A percentile compares a stretch with the other conserved stretches of the same genome.
phyloP scores from a whole-genome alignment of 2,888 invertebrate species.

The Ectemnius cavifrons region DNA sequence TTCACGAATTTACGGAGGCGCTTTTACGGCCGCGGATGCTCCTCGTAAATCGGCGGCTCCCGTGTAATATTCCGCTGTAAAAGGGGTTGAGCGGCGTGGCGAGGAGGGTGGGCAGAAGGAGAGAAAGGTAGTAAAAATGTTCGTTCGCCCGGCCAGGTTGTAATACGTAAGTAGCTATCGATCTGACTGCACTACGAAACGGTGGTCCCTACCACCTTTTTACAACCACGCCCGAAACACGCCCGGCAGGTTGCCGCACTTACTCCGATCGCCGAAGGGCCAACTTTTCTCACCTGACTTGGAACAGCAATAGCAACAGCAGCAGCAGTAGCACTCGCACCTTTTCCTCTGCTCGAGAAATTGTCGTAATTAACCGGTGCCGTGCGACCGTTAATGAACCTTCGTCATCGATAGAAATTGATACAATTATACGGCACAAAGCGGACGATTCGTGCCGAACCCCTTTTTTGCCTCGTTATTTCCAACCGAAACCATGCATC shows the following conservation, averaged over 20 bases:
- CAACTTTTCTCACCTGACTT: background rate
- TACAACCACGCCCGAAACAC: constrained; percentile 4
- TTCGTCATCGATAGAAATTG: constrained; percentile 45
- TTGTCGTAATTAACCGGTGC: background rate
- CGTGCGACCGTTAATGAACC: background rate
- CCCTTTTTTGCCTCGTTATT: constrained; percentile 1
- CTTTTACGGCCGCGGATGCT: constrained; percentile 43
- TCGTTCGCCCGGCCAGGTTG: background rate
- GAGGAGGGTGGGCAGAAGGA: constrained; percentile 24
- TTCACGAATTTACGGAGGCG: constrained; percentile 56
- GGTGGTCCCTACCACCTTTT: background rate
- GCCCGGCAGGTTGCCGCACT: background rate
- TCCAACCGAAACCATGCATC: constrained; percentile 7
- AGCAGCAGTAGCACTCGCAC: background rate
- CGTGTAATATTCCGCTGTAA: constrained; percentile 49
- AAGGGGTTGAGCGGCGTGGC: constrained; percentile 20
- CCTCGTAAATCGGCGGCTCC: constrained; percentile 53
- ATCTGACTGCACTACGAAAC: constrained; percentile 2
- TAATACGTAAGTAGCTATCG: constrained; percentile 8
- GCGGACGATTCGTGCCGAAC: constrained; percentile 24
- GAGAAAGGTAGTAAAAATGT: constrained; percentile 34
- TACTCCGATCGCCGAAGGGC: background rate
- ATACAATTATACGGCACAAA: constrained; percentile 46
- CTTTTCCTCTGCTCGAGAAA: background rate
- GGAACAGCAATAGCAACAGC: too few relatives aligned